Base-by-base conservation (phyloP, 2,888 invertebrate genomes). In the Thysanoteuthis rhombus region DNA sequence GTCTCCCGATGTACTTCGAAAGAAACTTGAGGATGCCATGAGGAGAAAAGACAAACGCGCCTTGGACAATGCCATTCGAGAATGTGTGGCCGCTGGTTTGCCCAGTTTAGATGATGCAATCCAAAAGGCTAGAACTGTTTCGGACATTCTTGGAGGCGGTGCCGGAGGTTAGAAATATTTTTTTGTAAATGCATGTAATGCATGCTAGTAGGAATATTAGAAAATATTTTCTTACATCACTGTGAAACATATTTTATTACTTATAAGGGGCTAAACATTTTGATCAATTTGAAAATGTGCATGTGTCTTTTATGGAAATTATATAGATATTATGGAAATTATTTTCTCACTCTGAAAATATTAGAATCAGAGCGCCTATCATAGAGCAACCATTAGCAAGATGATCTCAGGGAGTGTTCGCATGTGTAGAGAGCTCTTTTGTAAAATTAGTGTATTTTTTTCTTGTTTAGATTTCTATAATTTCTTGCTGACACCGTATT, bases 141-240 rank as follows among this genome's bases (percentile, higher is more conserved):
- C 91, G 12, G 42, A 91, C 91, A 91, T 91, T 28, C 40, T 91
- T 0, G 91, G 91, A 91, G 91, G 91, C 42, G 91, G 91, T 38
- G 42, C 91, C 5, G 91, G 91, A 91, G 91, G 91, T 91, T 91
- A 39, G 91, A 38, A 91, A 19, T 28, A 40, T n/a, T 91, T 3
- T 40, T 91, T 91, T 10, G 10, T 42, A 91, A 91, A 75, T 36
- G 75, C 75, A 75, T 75, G 75, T 4, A n/a, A 75, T 75, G 75
- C 75, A 6, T 16, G 25, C 22, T 5, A 52, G 22, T 25, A 22
- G 28, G 22, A 52, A 52, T 52, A 52, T 25, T 52, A 25, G 5
- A 28, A 52, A 25, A 3, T 25, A 25, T 1, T 45, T 1, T 45
- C 22, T 52, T 6, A 5, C 6, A 4, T 28, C 1, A 52, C 5